Evolutionary conservation across 2,888 invertebrate genomes (phyloP).

Genomic region (Acanthosepion pharaonis): DNA sequence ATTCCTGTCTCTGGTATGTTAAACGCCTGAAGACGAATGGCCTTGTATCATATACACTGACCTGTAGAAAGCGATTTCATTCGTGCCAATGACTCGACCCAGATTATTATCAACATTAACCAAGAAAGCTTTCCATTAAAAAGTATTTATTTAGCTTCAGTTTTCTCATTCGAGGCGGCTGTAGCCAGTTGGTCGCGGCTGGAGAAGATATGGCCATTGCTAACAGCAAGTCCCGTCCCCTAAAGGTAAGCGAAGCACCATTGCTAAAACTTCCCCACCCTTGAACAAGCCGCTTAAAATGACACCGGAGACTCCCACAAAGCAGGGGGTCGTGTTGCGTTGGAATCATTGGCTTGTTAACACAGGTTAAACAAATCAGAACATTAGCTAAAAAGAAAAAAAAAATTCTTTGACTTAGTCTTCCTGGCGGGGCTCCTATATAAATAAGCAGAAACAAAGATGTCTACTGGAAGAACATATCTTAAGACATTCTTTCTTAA

Average conservation of each 20-base stretch:
- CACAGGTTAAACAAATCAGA: constrained; percentile 46
- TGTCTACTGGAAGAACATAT: not conserved
- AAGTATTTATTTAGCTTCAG: constrained; percentile 11
- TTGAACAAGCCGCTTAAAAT: not conserved
- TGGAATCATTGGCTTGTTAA: constrained; percentile 46
- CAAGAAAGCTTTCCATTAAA: not conserved
- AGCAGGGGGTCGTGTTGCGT: constrained; percentile 40
- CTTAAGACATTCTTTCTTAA: not conserved
- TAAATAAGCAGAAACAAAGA: constrained; percentile 22
- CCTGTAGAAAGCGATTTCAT: not conserved
- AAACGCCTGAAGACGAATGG: too few species aligned
- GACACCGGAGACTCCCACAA: constrained; percentile 13
- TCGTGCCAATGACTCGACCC: not conserved
- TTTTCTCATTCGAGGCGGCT: not conserved
- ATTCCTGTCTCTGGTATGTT: too few species aligned
- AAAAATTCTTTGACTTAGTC: constrained; percentile 2
- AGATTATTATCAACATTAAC: not conserved
- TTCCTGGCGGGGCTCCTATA: not conserved
- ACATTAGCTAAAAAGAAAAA: not conserved
- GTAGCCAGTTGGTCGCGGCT: not conserved
- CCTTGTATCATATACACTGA: too few species aligned
- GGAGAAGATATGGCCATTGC: not conserved
- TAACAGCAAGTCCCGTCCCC: not conserved
- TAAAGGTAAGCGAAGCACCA: not conserved
- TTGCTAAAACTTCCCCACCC: not conserved